Evolutionary conservation across 2,113 vertebrate species (phyloP), one percentile per base, ranked within the genome.

Genomic region (Maylandia zebra): DNA sequence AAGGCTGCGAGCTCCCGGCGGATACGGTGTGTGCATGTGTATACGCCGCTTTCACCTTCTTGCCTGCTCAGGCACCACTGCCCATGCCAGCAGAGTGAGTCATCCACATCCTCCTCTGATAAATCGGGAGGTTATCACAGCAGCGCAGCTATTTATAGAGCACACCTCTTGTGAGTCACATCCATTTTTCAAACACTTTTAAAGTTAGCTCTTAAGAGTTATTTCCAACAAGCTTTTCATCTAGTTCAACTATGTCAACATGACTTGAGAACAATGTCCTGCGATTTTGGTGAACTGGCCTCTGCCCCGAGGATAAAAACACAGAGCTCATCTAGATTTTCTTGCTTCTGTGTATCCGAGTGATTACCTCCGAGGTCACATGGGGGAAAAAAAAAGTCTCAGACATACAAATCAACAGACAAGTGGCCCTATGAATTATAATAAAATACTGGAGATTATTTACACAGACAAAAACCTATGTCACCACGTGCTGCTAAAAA

Each of bases 111-210:
- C 90, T 90, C 81, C 81, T 81, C 84, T 90, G 94, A 96, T 96
- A 95, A 96, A 96, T 96, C 94, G 92, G 94, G 90, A 91, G 90
- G 93, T 96, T 95, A 96, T 95, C 94, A 88, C 90, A 48, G 81
- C 86, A 80, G 82, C 52, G 76, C 30, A n/a, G 92, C 94, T 96
- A 96, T 96, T 96, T 94, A 92, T 96, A 96, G 94, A 93, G 43
- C 41, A 48, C 81, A 59, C 87, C 88, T 90, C 85, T 85, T 83
- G 71, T 89, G 92, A 87, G 78, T 91, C 83, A 86, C 82, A 93
- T 91, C 66, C 91, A 94, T 96, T 94, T 95, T 92, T 96, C 88
- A 94, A 78, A 64, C 88, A 81, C 50, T 93, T 95, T 89, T 76
- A 80, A 93, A 91, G 84, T 93, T 88, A 89, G 83, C 85, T 61